These are phyloP conservation scores for Ophion slaviceki DNA, from an alignment of 2,888 invertebrate species.

Conservation along the genomic window DNA sequence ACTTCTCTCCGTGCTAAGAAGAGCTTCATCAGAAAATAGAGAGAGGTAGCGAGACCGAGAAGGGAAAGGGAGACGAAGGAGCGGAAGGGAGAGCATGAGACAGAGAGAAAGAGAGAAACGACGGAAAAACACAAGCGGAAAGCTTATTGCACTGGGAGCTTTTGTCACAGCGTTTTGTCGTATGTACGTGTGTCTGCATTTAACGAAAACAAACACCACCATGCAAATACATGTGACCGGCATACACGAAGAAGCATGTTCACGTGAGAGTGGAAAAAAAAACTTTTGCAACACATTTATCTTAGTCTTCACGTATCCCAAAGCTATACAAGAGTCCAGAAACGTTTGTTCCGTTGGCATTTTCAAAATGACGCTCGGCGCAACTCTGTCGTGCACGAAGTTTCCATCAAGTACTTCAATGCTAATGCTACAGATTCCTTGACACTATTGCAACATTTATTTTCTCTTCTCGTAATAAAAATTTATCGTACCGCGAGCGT, in stretches of 20 bases:
- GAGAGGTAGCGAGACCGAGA: not conserved
- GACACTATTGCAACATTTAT: not conserved
- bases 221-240: conserved; percentile 31
- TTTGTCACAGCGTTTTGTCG: conserved; percentile 37
- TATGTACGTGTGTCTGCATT: conserved; percentile 8
- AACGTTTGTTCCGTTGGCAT: conserved; percentile 3
- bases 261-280: not conserved
- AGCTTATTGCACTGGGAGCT: conserved; percentile 37
- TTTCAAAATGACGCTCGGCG: not conserved
- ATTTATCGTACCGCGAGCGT: not conserved
- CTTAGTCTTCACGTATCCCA: conserved; percentile 19
- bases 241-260: conserved; percentile 11
- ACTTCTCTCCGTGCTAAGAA: not conserved
- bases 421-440: not conserved
- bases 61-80: conserved; percentile 8
- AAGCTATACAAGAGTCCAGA: conserved; percentile 5
- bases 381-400: not conserved
- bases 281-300: conserved; percentile 24
- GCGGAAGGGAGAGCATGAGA: not conserved
- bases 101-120: conserved; percentile 5
- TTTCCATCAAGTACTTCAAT: not conserved
- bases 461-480: not conserved
- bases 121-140: not conserved
- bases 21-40: conserved; percentile 10
- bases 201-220: conserved; percentile 11